Evolutionary conservation across 2,888 invertebrate genomes (phyloP).

Genomic region (Pimpla rufipes): DNA sequence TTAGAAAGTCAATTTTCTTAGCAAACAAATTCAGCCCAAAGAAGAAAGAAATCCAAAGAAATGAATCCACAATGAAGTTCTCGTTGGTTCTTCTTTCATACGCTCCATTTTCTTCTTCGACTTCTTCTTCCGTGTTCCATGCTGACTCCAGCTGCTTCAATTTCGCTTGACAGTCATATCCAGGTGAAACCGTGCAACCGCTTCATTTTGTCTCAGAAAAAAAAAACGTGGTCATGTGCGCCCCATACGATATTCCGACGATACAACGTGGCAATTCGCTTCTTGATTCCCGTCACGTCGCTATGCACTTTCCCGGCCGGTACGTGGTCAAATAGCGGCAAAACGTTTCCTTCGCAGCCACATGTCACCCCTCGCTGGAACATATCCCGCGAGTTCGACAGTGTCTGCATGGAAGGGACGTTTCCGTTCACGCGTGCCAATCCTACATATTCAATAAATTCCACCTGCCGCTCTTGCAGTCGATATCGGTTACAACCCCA

Average conservation of each 20-base stretch:
- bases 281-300: conserved; percentile 41
- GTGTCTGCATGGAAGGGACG: conserved; percentile 1
- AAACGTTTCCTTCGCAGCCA: neutral
- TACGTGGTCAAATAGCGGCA: conserved; percentile 40
- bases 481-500: neutral
- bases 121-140: no score
- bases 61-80: no score
- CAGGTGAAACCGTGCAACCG: neutral
- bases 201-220: neutral
- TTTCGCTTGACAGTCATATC: neutral
- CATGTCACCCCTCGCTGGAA: conserved; percentile 18
- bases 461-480: neutral
- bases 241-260: neutral
- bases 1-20: no score
- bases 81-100: neutral
- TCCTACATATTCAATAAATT: neutral
- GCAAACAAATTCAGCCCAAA: no score
- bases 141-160: neutral
- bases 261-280: neutral
- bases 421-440: neutral
- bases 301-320: conserved; percentile 28
- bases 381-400: neutral
- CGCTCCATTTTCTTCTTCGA: no score
- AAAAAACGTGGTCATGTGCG: neutral
- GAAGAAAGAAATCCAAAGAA: no score